Evolutionary conservation across 92 coral and sea anemone species (phyloP).

Genomic region (Metridium senile): DNA sequence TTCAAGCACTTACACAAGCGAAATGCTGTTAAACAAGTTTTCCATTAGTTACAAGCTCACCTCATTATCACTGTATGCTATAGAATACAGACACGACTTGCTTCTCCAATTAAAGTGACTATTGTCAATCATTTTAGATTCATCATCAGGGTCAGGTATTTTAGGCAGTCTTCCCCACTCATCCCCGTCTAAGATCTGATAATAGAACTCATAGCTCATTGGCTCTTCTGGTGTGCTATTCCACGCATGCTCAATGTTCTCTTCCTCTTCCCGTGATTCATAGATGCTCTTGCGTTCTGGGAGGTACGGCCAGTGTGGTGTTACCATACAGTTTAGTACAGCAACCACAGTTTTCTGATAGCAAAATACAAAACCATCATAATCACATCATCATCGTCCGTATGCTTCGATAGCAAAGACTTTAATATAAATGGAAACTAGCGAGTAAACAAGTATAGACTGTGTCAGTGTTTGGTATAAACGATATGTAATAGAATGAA

Average conservation of each 20-base stretch:
- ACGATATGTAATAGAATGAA: too few species aligned
- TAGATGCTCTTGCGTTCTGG: conserved; percentile 63
- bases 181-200: conserved; percentile 80
- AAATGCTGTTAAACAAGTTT: too few species aligned
- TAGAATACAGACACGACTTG: conserved; percentile 78
- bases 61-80: conserved; percentile 55
- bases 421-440: too few species aligned
- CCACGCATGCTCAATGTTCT: conserved; percentile 84
- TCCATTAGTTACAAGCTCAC: too few species aligned
- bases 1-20: too few species aligned
- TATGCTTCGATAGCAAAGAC: too few species aligned
- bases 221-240: conserved; percentile 87
- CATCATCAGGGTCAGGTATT: conserved; percentile 32
- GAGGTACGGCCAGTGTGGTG: conserved; percentile 90
- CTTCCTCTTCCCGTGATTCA: conserved; percentile 54
- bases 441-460: too few species aligned
- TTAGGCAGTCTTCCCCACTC: conserved; percentile 67
- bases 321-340: conserved; percentile 76
- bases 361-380: background rate
- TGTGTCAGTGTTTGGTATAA: too few species aligned
- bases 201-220: conserved; percentile 71
- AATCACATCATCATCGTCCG: conserved; percentile 8
- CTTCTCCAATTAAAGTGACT: conserved; percentile 58
- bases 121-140: conserved; percentile 29
- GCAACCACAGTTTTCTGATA: conserved; percentile 90